Conservation (phyloP, 2,888 invertebrate species). For the Stenoptilia bipunctidactyla region DNA sequence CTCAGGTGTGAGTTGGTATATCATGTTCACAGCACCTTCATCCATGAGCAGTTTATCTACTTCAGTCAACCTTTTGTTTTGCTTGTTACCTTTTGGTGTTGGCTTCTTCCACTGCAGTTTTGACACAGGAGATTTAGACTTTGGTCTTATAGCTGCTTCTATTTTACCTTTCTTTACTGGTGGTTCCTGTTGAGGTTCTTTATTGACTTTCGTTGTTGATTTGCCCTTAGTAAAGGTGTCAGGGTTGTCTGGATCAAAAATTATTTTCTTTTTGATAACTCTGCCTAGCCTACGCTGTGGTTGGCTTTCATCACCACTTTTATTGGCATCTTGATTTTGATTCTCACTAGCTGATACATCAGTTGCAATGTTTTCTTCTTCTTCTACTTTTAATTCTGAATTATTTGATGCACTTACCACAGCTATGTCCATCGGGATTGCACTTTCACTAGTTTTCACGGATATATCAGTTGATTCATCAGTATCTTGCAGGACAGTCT, state of each 20-base stretch:
- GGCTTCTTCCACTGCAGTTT: conserved; percentile 62
- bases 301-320: conserved; percentile 36
- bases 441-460: conserved; percentile 10
- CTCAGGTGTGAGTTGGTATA: conserved; percentile 80
- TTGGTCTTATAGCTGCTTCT: conserved; percentile 27
- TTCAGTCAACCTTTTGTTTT: conserved; percentile 75
- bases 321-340: conserved; percentile 24
- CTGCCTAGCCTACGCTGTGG: conserved; percentile 55
- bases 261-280: conserved; percentile 79
- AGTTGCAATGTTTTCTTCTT: conserved; percentile 21
- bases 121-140: conserved; percentile 44
- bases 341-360: conserved; percentile 33
- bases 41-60: conserved; percentile 84
- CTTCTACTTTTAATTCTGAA: conserved; percentile 16
- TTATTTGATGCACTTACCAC: conserved; percentile 16
- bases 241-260: conserved; percentile 79
- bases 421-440: conserved; percentile 16
- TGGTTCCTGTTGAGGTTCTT: conserved; percentile 22
- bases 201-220: conserved; percentile 28
- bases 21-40: conserved; percentile 89
- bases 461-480: conserved; percentile 24
- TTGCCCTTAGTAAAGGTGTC: conserved; percentile 61
- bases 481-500: conserved; percentile 28
- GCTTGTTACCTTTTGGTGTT: conserved; percentile 49
- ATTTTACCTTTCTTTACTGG: conserved; percentile 39